phyloP scores from a whole-genome alignment of 2,888 invertebrate species.

The Heteromyza rotundicornis region DNA sequence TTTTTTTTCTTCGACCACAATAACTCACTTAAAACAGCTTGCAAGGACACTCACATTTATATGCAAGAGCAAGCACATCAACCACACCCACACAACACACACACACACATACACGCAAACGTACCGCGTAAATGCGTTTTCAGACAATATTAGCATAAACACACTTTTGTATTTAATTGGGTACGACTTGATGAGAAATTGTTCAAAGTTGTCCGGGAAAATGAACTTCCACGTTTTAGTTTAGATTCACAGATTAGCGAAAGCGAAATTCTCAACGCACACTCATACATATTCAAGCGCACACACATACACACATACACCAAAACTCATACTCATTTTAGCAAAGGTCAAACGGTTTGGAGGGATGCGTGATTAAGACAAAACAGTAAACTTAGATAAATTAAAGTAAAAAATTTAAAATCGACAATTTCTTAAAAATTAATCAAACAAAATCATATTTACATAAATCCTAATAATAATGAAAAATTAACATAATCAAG shows the following conservation, averaged over 20 bases:
- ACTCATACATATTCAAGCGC: slow-evolving; percentile 30
- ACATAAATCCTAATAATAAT: too few species aligned
- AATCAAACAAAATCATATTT: too few species aligned
- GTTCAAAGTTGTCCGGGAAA: background rate
- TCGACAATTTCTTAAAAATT: slow-evolving; percentile 7
- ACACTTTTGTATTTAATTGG: background rate
- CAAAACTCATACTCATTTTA: too few species aligned
- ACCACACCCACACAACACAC: slow-evolving; percentile 19
- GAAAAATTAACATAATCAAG: slow-evolving; percentile 19
- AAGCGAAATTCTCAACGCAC: slow-evolving; percentile 17
- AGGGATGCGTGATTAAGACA: slow-evolving; percentile 62
- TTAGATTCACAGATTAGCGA: background rate
- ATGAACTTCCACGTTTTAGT: slow-evolving; percentile 3
- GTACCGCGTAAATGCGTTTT: slow-evolving; percentile 25
- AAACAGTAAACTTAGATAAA: slow-evolving; percentile 27
- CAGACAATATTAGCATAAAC: slow-evolving; percentile 44
- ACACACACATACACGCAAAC: slow-evolving; percentile 18
- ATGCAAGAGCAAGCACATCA: too few species aligned
- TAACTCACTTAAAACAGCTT: slow-evolving; percentile 29
- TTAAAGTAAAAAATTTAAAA: slow-evolving; percentile 20
- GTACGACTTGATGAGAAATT: background rate
- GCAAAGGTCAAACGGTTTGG: slow-evolving; percentile 53
- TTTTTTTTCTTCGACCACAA: background rate
- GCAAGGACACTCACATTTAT: slow-evolving; percentile 46
- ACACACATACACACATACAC: slow-evolving; percentile 25